These are phyloP conservation scores for Callinectes sapidus DNA, from an alignment of 2,888 invertebrate species.

Conservation along the genomic window DNA sequence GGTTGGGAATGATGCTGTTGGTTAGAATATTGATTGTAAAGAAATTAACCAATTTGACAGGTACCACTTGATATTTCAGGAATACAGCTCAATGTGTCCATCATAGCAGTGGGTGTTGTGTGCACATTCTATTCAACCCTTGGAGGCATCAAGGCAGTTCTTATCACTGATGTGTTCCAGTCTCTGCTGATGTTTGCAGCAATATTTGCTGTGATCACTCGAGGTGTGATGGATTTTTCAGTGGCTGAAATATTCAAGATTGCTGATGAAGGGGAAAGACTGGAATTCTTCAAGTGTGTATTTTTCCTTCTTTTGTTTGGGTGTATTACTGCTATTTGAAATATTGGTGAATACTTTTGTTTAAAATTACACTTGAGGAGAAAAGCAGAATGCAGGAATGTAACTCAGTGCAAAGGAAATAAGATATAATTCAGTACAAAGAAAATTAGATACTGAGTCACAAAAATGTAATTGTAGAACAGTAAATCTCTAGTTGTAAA, in stretches of 20 bases:
- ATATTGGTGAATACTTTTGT: too few species aligned
- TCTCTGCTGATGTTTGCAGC: slow-evolving; percentile 90
- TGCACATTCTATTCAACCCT: slow-evolving; percentile 92
- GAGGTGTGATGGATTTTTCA: slow-evolving; percentile 84
- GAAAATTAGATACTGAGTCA: too few species aligned
- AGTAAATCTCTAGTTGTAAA: too few species aligned
- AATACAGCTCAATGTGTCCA: slow-evolving; percentile 77
- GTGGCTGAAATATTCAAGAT: slow-evolving; percentile 83
- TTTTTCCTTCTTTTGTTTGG: neutral
- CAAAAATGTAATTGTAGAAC: too few species aligned
- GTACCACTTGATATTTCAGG: slow-evolving; percentile 51
- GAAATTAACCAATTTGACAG: neutral
- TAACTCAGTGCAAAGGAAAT: too few species aligned
- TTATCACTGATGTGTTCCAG: slow-evolving; percentile 88
- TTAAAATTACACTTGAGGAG: too few species aligned
- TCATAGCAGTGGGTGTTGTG: slow-evolving; percentile 84
- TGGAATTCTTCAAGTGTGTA: slow-evolving; percentile 79
- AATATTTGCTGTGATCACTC: slow-evolving; percentile 86
- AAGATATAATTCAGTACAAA: too few species aligned
- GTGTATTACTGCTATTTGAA: too few species aligned
- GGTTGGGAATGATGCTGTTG: neutral
- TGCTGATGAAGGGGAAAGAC: slow-evolving; percentile 83
- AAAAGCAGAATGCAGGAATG: too few species aligned
- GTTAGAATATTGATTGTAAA: neutral
- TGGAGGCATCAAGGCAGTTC: slow-evolving; percentile 93